Evolutionary conservation across 1,140 invertebrate genomes (phyloP), one percentile per base, ranked within the genome.

Genomic region (Eupristina koningsbergeri): DNA sequence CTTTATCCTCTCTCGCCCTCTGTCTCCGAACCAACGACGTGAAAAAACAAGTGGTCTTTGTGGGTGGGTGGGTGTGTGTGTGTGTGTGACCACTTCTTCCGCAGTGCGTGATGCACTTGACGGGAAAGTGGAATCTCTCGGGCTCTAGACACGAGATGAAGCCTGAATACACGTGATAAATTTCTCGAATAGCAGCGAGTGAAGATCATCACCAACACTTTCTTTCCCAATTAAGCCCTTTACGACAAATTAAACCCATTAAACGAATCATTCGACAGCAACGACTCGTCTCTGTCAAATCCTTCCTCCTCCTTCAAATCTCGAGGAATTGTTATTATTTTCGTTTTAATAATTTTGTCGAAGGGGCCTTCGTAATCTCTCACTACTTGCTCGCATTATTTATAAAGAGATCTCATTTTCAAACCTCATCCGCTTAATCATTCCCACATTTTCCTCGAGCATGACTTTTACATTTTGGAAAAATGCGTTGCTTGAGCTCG

Each of bases 231-330:
- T 90, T 89, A 89, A 85, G 80, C 80, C 47, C 81, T 84, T 74
- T 88, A 89, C 89, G 86, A 83, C 80, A 78, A 89, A 89, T 90
- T 89, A 88, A 88, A 85, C 84, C 89, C 89, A 89, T 90, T 89
- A 87, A 87, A 31, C 74, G 85, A 86, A 86, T 87, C 86, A 86
- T 75, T 31, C 77, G 85, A 76, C 85, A 85, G 85, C 87, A 88
- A 87, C 73, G 85, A 86, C 88, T 88, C 77, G 11, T 53, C 63
- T 69, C 47, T 22, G 79, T 39, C 50, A 80, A 80, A 80, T 53
- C n/a, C n/a, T 69, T 67, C 34, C 31, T 15, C 5, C 3, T 36
- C 17, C 36, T 67, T 17, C 19, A 67, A 36, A 67, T 67, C 64
- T 3, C 31, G 19, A 67, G 64, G 36, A 6, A 36, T 7, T 31